phyloP scores from a whole-genome alignment of 2,113 vertebrate species.

The Brienomyrus brachyistius region DNA sequence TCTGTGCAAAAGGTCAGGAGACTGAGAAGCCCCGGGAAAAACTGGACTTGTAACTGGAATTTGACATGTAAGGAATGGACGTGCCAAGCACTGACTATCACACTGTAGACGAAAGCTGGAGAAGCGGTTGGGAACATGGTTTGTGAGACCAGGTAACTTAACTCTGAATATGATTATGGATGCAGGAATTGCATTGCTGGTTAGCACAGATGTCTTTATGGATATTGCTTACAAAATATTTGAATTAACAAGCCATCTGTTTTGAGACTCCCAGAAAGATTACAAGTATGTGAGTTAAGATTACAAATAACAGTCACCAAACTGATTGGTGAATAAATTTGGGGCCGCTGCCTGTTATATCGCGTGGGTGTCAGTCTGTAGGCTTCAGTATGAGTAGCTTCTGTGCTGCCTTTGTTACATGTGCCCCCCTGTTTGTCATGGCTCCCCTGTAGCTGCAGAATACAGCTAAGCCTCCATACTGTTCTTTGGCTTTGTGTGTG shows the following conservation, averaged over 20 bases:
- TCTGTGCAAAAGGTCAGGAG: background rate
- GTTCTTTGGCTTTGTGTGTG: background rate
- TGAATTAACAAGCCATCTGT: background rate
- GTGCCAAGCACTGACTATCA: background rate
- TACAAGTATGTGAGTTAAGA: background rate
- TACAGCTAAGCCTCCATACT: background rate
- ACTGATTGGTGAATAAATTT: background rate
- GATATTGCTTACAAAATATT: background rate
- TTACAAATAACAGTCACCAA: background rate
- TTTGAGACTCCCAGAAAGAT: background rate
- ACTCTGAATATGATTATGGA: background rate
- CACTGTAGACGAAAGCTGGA: background rate
- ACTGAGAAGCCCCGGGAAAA: background rate
- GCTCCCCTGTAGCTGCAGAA: background rate
- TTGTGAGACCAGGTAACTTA: background rate
- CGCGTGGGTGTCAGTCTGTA: background rate
- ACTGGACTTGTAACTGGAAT: background rate
- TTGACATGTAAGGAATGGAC: background rate
- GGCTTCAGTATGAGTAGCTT: background rate
- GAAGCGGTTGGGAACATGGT: background rate
- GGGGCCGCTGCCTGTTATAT: background rate
- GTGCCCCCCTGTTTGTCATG: background rate
- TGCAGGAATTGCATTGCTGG: background rate
- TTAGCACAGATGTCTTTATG: background rate
- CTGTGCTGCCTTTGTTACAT: background rate